Evolutionary conservation across 2,888 invertebrate species (phyloP).

Genomic region (Lasius platythorax): DNA sequence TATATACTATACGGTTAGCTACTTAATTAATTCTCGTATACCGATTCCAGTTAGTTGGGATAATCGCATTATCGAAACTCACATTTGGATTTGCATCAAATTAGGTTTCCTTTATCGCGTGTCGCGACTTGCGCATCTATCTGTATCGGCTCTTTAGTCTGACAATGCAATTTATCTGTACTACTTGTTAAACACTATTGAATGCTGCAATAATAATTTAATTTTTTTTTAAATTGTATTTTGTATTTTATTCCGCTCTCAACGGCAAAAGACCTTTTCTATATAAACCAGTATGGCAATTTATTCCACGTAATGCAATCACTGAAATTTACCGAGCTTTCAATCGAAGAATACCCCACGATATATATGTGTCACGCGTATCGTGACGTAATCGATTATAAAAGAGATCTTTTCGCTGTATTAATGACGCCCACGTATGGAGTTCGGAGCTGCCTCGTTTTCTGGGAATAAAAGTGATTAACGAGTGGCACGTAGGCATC

Average conservation of each 20-base stretch:
- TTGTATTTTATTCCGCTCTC: not conserved
- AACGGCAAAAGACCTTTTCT: not conserved
- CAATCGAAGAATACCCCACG: constrained; percentile 3
- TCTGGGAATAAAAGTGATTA: constrained; percentile 37
- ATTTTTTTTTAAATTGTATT: not conserved
- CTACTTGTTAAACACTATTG: not conserved
- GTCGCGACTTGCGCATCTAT: not conserved
- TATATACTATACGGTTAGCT: not conserved
- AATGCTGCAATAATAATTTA: not conserved
- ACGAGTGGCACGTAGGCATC: constrained; percentile 4
- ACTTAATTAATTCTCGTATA: not conserved
- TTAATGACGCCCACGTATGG: constrained; percentile 7
- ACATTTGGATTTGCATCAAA: not conserved
- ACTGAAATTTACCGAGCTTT: not conserved
- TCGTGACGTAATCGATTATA: constrained; percentile 34
- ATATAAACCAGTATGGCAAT: not conserved
- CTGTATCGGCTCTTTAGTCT: not conserved
- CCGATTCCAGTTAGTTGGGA: not conserved
- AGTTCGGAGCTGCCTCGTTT: constrained; percentile 19
- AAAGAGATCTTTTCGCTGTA: constrained; percentile 10
- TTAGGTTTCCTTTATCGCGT: not conserved
- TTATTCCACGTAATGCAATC: constrained; percentile 12
- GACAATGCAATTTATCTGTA: not conserved
- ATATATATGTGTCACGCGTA: constrained; percentile 22
- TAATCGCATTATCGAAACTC: constrained; percentile 31